Base-by-base conservation (phyloP, 1,140 invertebrate genomes). In the Chrysomallon squamiferum region DNA sequence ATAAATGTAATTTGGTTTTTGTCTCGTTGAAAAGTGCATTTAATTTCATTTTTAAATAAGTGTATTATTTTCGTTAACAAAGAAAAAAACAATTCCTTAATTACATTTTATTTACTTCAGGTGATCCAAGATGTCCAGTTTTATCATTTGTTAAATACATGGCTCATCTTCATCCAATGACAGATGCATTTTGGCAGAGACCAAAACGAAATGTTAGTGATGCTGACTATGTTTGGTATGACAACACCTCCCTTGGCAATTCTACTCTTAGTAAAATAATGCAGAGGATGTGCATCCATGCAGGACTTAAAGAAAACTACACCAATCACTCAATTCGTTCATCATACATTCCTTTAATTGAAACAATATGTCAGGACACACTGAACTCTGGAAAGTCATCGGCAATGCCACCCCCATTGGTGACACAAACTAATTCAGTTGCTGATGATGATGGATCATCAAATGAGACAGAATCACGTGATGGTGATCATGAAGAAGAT, bases 81-180 rank as follows among this genome's bases (percentile, higher is more conserved):
- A n/a, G n/a, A n/a, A n/a, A n/a, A n/a, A n/a, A n/a, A n/a, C 35
- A 38, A 38, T 15, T 38, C 5, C 35, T n/a, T 38, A 38, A 38
- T 38, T 5, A 38, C 35, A 7, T 33, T 45, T 64, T 25, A 58
- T 57, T 9, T 69, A 1, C 67, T 68, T 22, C 65, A 80, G 79
- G 76, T 58, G 79, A 81, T 59, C 79, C 77, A 30, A 65, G 71
- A 29, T 81, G 79, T 57, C 79, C 79, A 1, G 71, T 81, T 18
- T 57, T 68, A 9, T 81, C 79, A 13, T 81, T 78, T 59, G 62
- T 75, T 2, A 72, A 75, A 59, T 81, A 81, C 50, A 45, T 78
- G 1, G 74, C 74, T 13, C 79, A 81, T 59, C 76, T 81, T 11
- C 79, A 79, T 59, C 79, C 77, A 27, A 81, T 81, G 79, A 79